Evolutionary conservation across 2,888 invertebrate species (phyloP).

Genomic region (Callyntrura sp.): DNA sequence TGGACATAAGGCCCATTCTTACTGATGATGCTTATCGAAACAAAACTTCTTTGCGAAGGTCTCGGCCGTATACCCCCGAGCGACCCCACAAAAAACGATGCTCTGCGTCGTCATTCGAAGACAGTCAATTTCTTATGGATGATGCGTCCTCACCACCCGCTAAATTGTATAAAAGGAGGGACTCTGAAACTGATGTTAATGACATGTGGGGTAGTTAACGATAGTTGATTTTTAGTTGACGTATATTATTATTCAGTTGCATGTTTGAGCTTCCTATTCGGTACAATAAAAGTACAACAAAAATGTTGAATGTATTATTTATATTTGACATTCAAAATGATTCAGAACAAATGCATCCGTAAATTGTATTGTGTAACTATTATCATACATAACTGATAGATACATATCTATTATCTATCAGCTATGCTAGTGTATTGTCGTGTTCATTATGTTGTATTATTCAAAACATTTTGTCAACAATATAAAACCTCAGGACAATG

Average conservation of each 20-base stretch:
- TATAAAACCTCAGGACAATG: constrained; percentile 64
- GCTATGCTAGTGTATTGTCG: too few species aligned
- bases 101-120: constrained; percentile 58
- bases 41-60: constrained; percentile 23
- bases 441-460: neutral
- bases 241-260: neutral
- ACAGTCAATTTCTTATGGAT: constrained; percentile 55
- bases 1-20: too few species aligned
- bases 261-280: too few species aligned
- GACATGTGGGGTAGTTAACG: constrained; percentile 25
- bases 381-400: neutral
- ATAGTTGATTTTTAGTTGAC: neutral
- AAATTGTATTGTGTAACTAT: neutral
- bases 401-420: too few species aligned
- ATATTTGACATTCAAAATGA: neutral
- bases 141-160: constrained; percentile 52
- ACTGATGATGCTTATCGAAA: neutral
- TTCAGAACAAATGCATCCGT: neutral
- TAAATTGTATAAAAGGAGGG: constrained; percentile 33
- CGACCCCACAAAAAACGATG: constrained; percentile 21
- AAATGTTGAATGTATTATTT: neutral
- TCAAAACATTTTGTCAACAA: constrained; percentile 39
- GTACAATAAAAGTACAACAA: too few species aligned
- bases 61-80: neutral
- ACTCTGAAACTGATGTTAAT: constrained; percentile 22